A percentile compares a stretch with the other conserved stretches of the same genome.
Evolutionary conservation across 2,888 invertebrate genomes (phyloP).

Genomic region (Tipula vernalis): DNA sequence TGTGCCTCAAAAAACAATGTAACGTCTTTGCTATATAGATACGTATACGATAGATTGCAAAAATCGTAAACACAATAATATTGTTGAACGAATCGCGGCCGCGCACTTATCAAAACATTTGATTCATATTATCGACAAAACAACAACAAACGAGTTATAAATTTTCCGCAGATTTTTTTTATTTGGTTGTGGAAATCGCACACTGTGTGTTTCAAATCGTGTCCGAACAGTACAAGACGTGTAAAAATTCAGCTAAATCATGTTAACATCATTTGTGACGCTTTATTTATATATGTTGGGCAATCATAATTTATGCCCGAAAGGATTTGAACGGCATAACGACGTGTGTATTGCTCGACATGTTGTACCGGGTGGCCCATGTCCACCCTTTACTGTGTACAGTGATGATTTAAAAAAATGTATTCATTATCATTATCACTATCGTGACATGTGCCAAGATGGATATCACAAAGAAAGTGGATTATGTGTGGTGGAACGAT

Average conservation of each 20-base stretch:
- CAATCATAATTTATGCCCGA: neutral
- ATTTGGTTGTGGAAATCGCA: neutral
- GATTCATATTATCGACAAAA: neutral
- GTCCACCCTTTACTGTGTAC: neutral
- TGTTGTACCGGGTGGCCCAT: neutral
- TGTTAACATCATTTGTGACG: neutral
- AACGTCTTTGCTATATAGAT: too few relatives aligned
- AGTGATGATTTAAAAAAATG: neutral
- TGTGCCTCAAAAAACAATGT: too few relatives aligned
- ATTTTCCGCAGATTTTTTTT: neutral
- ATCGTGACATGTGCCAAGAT: neutral
- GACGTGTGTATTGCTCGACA: neutral
- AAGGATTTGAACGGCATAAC: neutral
- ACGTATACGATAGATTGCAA: too few relatives aligned
- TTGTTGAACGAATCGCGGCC: neutral
- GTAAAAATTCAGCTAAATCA: neutral
- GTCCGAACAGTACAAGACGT: neutral
- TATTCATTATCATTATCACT: conserved; percentile 5
- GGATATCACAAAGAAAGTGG: neutral
- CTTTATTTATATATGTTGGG: neutral
- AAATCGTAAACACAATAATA: neutral
- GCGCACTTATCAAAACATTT: neutral
- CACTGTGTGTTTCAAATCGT: neutral
- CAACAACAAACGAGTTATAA: neutral
- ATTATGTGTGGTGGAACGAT: neutral